Conservation (phyloP, 2,113 vertebrate genomes). For the Calidris pygmaea region DNA sequence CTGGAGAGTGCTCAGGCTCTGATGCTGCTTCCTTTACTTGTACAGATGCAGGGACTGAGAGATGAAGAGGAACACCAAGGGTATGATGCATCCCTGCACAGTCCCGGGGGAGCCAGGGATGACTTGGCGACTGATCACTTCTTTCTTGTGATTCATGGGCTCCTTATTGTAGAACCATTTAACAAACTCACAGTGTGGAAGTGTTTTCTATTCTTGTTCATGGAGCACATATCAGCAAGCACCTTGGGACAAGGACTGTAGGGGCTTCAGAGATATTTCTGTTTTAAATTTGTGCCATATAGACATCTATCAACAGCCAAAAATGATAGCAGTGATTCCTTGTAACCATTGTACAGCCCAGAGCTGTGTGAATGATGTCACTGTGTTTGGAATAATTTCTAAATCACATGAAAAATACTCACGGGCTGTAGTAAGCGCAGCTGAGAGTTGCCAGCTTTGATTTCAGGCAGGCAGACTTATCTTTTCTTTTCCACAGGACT, state of each 20-base stretch:
- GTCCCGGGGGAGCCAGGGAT: neutral
- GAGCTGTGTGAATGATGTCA: conserved; percentile 48
- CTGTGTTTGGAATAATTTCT: conserved; percentile 33
- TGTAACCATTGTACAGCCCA: neutral
- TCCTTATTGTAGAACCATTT: neutral
- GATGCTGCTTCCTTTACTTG: neutral
- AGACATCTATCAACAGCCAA: neutral
- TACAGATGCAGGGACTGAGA: neutral
- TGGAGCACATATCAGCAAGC: neutral
- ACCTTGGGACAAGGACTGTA: neutral
- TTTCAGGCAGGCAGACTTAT: conserved; percentile 16
- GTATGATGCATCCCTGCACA: neutral
- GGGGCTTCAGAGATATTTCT: neutral
- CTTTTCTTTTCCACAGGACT: neutral
- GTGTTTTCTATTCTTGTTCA: neutral
- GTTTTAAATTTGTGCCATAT: neutral
- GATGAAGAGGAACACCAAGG: neutral
- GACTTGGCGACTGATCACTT: neutral
- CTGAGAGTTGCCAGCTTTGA: conserved; percentile 19
- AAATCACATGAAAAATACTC: conserved; percentile 67
- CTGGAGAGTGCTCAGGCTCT: neutral
- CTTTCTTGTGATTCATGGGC: neutral
- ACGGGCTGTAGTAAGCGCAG: conserved; percentile 15
- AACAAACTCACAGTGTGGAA: neutral
- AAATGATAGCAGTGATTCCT: neutral